phyloP scores from a whole-genome alignment of 2,113 vertebrate species.

The Capricornis sumatraensis region DNA sequence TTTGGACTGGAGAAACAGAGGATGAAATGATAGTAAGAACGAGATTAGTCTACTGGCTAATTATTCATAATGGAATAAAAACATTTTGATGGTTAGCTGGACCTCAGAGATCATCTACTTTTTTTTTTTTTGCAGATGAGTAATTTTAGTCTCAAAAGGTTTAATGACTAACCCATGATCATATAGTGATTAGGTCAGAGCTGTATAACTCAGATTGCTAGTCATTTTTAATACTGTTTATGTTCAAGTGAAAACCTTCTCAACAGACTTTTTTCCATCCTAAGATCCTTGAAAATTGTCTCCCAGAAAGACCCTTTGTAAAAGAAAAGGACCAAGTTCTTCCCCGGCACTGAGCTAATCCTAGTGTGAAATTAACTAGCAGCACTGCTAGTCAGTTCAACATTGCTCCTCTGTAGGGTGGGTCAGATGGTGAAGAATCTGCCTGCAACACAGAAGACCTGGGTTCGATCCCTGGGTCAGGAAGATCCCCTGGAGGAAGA shows the following conservation, averaged over 20 bases:
- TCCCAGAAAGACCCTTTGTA: constrained; percentile 19
- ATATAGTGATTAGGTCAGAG: constrained; percentile 1
- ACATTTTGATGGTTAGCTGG: not conserved
- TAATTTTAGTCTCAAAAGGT: not conserved
- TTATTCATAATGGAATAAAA: constrained; percentile 37
- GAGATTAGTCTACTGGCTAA: not conserved
- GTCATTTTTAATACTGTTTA: constrained; percentile 2
- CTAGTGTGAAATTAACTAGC: constrained; percentile 67
- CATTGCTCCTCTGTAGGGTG: not conserved
- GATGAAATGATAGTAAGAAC: not conserved
- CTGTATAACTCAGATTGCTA: not conserved
- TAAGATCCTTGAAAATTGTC: constrained; percentile 47
- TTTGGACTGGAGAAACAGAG: not conserved
- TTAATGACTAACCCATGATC: not conserved
- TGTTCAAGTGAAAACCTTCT: constrained; percentile 34
- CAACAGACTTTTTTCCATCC: not conserved
- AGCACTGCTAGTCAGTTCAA: constrained; percentile 9
- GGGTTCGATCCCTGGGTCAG: not conserved
- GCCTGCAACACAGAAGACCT: not conserved
- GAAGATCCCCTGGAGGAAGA: not conserved
- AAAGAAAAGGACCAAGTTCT: constrained; percentile 47
- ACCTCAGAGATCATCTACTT: not conserved
- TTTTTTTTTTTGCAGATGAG: not conserved
- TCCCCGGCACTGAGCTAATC: constrained; percentile 49
- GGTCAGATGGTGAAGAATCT: not conserved